Percentiles rank a stretch among this genome's conserved stretches.
phyloP scores from a whole-genome alignment of 2,113 vertebrate genomes.

The Emydocephalus ijimae region DNA sequence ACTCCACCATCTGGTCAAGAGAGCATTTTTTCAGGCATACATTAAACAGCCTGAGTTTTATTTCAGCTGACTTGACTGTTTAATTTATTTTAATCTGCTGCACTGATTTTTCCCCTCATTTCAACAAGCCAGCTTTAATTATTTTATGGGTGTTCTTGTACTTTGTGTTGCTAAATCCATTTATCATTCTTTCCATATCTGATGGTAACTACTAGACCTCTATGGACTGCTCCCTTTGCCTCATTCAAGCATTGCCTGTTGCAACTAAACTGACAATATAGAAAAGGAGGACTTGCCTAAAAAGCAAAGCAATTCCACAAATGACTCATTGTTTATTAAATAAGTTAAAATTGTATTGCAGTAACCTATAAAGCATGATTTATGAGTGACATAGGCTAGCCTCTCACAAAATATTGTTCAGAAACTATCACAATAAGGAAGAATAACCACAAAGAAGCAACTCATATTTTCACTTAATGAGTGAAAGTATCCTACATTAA shows the following conservation, averaged over 20 bases:
- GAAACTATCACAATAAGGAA: neutral
- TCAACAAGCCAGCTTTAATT: neutral
- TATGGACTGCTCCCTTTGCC: neutral
- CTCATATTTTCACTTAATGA: neutral
- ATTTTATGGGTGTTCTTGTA: neutral
- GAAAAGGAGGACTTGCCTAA: neutral
- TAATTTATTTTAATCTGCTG: neutral
- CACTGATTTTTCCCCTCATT: neutral
- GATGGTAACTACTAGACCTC: neutral
- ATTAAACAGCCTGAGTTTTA: neutral
- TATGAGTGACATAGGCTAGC: neutral
- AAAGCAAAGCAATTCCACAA: neutral
- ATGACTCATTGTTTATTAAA: neutral
- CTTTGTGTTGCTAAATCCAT: neutral
- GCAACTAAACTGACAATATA: neutral
- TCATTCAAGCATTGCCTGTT: neutral
- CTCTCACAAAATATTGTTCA: neutral
- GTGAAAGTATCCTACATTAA: neutral
- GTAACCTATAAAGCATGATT: neutral
- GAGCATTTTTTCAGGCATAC: neutral
- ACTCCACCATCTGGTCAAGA: neutral
- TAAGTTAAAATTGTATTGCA: neutral
- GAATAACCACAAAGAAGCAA: neutral
- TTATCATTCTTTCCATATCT: neutral
- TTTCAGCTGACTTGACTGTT: neutral